A percentile compares a stretch with the other conserved stretches of the same genome.
Evolutionary conservation across 2,113 vertebrate species (phyloP).

Genomic region (Syrmaticus mikado): DNA sequence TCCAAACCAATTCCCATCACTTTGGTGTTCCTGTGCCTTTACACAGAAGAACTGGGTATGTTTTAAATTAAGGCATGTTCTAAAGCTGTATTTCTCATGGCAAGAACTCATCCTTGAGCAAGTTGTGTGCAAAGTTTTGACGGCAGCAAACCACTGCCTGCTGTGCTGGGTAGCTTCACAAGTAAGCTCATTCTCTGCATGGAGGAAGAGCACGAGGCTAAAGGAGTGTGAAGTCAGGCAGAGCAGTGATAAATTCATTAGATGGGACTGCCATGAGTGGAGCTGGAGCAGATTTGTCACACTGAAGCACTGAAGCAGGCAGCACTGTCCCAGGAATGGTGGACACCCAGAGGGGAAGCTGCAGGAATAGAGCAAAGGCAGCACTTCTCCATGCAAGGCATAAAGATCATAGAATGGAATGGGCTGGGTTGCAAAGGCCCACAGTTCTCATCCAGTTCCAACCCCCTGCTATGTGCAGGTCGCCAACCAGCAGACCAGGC

Average conservation of each 20-base stretch:
- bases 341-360: neutral
- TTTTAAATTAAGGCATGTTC: neutral
- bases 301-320: neutral
- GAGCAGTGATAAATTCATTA: accelerated
- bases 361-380: neutral
- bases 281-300: neutral
- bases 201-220: accelerated
- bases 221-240: neutral
- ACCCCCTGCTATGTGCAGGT: no score
- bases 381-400: neutral
- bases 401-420: neutral
- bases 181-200: accelerated
- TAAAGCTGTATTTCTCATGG: neutral
- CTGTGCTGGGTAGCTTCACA: neutral
- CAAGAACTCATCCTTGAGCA: neutral
- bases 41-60: neutral
- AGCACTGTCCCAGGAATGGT: neutral
- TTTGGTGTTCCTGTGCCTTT: neutral
- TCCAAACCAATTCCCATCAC: neutral
- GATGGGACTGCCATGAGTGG: neutral
- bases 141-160: neutral
- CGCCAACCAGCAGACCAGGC: no score
- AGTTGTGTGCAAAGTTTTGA: neutral
- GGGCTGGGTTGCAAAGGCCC: no score
- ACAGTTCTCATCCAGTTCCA: no score